Evolutionary conservation across 2,888 invertebrate species (phyloP).

Genomic region (Plagiodera versicolora): DNA sequence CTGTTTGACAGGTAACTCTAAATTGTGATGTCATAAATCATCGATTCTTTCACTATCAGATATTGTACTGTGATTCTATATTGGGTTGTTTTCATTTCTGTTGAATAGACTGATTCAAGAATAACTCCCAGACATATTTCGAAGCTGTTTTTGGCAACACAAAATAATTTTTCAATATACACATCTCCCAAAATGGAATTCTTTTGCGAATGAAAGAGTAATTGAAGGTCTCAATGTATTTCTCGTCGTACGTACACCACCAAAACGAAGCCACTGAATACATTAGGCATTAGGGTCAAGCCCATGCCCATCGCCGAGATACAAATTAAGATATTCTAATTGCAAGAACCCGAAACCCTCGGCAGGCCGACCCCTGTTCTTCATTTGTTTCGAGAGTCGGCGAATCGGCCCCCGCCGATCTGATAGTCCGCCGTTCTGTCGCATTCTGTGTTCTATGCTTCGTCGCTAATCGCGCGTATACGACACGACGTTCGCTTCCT

Average conservation of each 20-base stretch:
- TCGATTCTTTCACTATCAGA: no score
- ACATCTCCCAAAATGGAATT: no score
- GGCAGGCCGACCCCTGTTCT: conserved; percentile 39
- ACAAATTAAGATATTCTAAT: conserved; percentile 76
- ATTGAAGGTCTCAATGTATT: neutral
- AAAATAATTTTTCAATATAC: no score
- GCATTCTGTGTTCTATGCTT: conserved; percentile 11
- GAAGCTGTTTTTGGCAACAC: no score
- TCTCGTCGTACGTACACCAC: neutral
- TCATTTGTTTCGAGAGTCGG: conserved; percentile 38
- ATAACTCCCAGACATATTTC: no score
- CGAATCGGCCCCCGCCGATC: conserved; percentile 13
- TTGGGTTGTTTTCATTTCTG: no score
- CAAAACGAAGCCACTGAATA: conserved; percentile 45
- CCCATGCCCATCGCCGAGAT: conserved; percentile 59
- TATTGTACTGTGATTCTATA: no score
- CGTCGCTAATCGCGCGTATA: conserved; percentile 28
- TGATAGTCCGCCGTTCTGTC: conserved; percentile 12
- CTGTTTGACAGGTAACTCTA: no score
- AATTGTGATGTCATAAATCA: no score
- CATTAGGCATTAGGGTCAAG: conserved; percentile 53
- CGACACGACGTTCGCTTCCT: conserved; percentile 29
- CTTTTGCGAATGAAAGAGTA: no score
- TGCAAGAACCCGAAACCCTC: conserved; percentile 50
- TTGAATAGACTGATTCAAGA: no score